Evolutionary conservation across 2,888 invertebrate species (phyloP).

Genomic region (Eledone cirrhosa): DNA sequence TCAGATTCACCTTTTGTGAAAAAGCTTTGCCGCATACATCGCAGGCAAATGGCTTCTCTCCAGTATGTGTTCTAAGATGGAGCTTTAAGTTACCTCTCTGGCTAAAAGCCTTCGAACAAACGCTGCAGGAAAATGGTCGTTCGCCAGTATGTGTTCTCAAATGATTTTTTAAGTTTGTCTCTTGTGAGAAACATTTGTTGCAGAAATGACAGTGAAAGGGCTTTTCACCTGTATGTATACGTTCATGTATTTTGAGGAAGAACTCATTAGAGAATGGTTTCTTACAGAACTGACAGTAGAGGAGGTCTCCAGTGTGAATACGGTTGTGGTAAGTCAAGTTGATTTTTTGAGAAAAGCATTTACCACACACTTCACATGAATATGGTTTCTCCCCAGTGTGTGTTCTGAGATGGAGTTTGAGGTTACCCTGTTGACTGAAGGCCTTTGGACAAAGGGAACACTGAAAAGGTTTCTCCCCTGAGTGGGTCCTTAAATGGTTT

Average conservation of each 20-base stretch:
- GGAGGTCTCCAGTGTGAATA: conserved; percentile 21
- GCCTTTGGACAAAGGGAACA: conserved; percentile 11
- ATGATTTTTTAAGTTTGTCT: conserved; percentile 16
- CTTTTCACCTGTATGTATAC: conserved; percentile 13
- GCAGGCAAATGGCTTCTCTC: conserved; percentile 13
- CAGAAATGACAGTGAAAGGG: conserved; percentile 4
- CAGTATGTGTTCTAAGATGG: conserved; percentile 2
- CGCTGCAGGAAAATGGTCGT: background rate
- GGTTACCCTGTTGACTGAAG: conserved; percentile 18
- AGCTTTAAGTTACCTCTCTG: conserved; percentile 20
- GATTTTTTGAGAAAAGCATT: conserved; percentile 2
- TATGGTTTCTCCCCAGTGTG: conserved; percentile 15
- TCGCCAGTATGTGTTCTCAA: conserved; percentile 3
- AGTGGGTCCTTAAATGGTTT: conserved; percentile 14
- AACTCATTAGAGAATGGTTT: conserved; percentile 17
- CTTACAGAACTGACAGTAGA: conserved; percentile 19
- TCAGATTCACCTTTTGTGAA: conserved; percentile 10
- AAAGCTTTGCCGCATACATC: conserved; percentile 22
- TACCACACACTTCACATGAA: conserved; percentile 3
- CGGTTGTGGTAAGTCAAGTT: conserved; percentile 25
- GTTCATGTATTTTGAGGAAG: conserved; percentile 21
- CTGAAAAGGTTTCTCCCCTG: conserved; percentile 22
- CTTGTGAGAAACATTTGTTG: conserved; percentile 10
- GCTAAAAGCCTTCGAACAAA: conserved; percentile 22
- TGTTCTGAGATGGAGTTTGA: background rate